Conservation (phyloP, 2,797 vertebrate genomes). For the Myotis planiceps region DNA sequence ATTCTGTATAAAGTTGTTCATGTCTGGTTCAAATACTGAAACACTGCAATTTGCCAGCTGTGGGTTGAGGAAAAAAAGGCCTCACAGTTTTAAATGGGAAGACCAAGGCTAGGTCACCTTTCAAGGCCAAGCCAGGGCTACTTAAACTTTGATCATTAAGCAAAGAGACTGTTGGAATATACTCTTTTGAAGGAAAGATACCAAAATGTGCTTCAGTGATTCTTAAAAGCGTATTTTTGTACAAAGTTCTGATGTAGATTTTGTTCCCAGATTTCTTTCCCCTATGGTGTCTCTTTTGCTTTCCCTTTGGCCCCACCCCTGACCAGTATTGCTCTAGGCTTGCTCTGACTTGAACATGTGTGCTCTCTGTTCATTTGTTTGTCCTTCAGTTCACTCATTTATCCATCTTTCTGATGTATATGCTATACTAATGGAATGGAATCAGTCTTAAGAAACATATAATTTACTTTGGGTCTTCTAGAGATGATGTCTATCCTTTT, state of each 20-base stretch:
- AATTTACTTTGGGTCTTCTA: neutral
- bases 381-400: neutral
- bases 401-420: neutral
- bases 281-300: neutral
- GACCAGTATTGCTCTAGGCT: neutral
- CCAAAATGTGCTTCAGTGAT: neutral
- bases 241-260: neutral
- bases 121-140: neutral
- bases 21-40: constrained; percentile 60
- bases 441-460: neutral
- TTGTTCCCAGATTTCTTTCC: constrained; percentile 15
- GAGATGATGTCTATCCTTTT: neutral
- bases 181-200: neutral
- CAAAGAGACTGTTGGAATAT: neutral
- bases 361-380: neutral
- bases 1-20: constrained; percentile 61
- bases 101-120: constrained; percentile 1
- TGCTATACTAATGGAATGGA: neutral
- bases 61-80: neutral
- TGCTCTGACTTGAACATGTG: neutral
- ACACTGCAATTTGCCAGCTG: constrained; percentile 69
- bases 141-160: constrained; percentile 18
- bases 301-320: neutral
- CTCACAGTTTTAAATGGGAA: constrained; percentile 40
- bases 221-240: neutral